Evolutionary conservation across 2,113 vertebrate genomes (phyloP), one percentile per base, ranked within the genome.

Genomic region (Entomyzon cyanotis): DNA sequence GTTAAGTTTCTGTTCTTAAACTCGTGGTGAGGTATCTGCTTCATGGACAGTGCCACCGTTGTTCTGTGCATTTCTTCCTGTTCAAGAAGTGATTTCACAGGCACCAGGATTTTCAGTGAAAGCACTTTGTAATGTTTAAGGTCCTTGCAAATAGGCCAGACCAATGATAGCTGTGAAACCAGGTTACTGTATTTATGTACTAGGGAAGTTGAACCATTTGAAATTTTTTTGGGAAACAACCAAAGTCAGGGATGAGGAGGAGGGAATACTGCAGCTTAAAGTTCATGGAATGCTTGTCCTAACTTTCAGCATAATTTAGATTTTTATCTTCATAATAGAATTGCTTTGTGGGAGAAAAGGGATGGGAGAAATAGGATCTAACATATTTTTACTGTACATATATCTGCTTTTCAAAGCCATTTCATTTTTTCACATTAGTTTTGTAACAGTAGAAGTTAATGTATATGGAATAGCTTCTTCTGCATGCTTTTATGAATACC

Each of bases 1-100:
- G 59, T 55, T 68, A 35, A 37, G 11, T 31, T 69, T 75, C 15
- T 47, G 5, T 68, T 81, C 73, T 89, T 47, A 31, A 82, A 21
- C 50, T 50, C 4, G 1, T 52, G 35, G 24, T n/a, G 37, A 65
- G n/a, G 1, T 64, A 9, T 18, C 15, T 31, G 63, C 10, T 31
- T 80, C 24, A 2, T 14, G 25, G 22, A 7, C 3, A 1, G 6
- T 20, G 17, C 21, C 80, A 21, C n/a, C 0, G 1, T 15, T 91
- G 31, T 58, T 76, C 31, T 62, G 35, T 13, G 1, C 1, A 0
- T 14, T 39, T 71, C 58, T 49, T 58, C 35, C 41, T 60, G 18
- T 62, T 92, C 41, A 44, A 74, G 28, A 44, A 37, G 15, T 31
- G 44, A 35, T 90, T 87, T 81, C 15, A 31, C 18, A 17, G 56